Evolutionary conservation across 2,888 invertebrate species (phyloP), one percentile per base, ranked within the genome.

Genomic region (Ennomos quercinarius): DNA sequence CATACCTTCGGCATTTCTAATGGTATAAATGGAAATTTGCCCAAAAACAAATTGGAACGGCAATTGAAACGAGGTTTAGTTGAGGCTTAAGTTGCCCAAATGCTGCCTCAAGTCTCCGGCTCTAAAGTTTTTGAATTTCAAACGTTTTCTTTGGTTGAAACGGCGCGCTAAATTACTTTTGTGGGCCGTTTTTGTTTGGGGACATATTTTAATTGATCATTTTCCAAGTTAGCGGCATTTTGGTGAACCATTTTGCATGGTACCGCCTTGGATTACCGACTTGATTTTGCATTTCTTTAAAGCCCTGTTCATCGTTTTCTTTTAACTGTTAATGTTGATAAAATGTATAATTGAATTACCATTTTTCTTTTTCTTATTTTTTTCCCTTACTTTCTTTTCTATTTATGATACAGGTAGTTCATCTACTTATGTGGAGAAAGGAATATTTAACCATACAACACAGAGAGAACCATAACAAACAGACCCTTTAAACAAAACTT

Each of bases 141-240:
- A 64, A 61, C 56, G 62, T 58, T 64, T 67, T 64, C 67, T 64
- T 50, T 57, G 60, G 63, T 62, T 65, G 62, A 55, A 57, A 62
- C 46, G 55, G 54, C 48, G 52, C 42, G 41, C 47, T 50, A 53
- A 61, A 61, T 57, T 68, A 63, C 63, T 64, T 66, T 66, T 66
- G 68, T 66, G 48, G 44, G 50, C 13, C 51, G 54, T 63, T 64
- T 54, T 54, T 61, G 53, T 62, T 63, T 48, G 56, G 57, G 57
- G 11, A 46, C 43, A 52, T 57, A 50, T 61, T 61, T 72, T 78
- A 76, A 64, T 81, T 81, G 65, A 71, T 82, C 77, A 81, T 77
- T 82, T 80, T 77, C 72, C 70, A 72, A 78, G 68, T 77, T 66
- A 43, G 57, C 67, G 56, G 59, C 68, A n/a, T 35, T 56, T 54